phyloP scores from a whole-genome alignment of 2,888 invertebrate genomes.

The Agrochola circellaris region DNA sequence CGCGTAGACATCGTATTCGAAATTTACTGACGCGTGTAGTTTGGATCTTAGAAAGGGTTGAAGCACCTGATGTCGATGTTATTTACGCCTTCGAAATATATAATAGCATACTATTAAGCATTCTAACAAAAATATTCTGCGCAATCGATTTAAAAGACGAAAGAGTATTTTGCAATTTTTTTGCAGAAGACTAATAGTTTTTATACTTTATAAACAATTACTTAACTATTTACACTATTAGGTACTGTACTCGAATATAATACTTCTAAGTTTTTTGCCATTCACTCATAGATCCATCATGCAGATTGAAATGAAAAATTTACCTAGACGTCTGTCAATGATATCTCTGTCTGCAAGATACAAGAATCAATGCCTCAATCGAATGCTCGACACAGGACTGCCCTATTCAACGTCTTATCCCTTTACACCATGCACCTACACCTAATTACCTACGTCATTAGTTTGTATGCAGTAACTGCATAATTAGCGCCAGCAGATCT shows the following conservation, averaged over 20 bases:
- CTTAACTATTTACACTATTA: neutral
- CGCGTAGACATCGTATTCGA: conserved; percentile 24
- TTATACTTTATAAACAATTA: neutral
- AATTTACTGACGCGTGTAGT: conserved; percentile 37
- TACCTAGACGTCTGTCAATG: too few species aligned
- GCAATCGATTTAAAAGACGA: too few species aligned
- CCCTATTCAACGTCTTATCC: conserved; percentile 8
- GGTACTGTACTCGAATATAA: neutral
- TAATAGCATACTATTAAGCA: too few species aligned
- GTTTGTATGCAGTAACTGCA: conserved; percentile 36
- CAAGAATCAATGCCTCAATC: neutral
- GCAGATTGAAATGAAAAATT: neutral
- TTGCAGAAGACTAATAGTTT: neutral
- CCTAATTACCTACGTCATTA: conserved; percentile 47
- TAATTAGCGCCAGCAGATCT: conserved; percentile 53
- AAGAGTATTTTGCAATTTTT: neutral
- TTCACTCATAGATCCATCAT: neutral
- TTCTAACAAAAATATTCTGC: neutral
- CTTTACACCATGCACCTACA: neutral
- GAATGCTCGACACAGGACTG: neutral
- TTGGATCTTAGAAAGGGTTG: conserved; percentile 10
- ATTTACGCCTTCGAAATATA: neutral
- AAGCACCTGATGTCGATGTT: conserved; percentile 28
- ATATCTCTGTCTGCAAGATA: neutral
- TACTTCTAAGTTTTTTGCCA: neutral